These are phyloP conservation scores for Girardinus metallicus DNA, from an alignment of 2,797 vertebrate genomes.

Conservation along the genomic window DNA sequence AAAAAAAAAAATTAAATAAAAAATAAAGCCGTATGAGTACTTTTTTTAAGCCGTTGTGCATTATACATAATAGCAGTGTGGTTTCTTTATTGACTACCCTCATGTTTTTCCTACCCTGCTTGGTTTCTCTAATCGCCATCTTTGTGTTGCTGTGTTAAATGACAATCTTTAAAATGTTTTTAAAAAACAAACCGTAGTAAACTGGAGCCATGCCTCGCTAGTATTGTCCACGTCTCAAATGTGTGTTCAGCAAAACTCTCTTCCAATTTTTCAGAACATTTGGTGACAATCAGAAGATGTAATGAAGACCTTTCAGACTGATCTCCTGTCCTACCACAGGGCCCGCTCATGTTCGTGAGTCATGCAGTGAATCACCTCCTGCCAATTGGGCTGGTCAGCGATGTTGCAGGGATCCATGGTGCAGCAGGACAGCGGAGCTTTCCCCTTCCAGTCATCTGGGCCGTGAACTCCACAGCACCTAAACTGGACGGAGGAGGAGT, in stretches of 20 bases:
- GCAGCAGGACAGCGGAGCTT: conserved; percentile 70
- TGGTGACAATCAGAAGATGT: background rate
- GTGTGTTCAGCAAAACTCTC: background rate
- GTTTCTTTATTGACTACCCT: background rate
- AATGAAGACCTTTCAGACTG: background rate
- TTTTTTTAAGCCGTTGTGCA: background rate
- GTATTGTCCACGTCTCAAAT: background rate
- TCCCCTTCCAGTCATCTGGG: conserved; percentile 61
- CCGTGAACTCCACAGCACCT: conserved; percentile 72
- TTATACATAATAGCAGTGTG: background rate
- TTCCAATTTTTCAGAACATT: background rate
- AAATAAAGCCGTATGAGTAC: background rate
- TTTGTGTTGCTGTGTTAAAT: background rate
- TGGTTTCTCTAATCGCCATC: background rate
- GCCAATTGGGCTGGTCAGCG: conserved; percentile 40
- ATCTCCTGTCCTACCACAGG: background rate
- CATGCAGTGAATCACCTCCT: conserved; percentile 52
- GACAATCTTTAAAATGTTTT: background rate
- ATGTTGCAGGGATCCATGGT: conserved; percentile 55
- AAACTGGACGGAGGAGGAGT: conserved; percentile 53
- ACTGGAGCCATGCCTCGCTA: too few relatives aligned
- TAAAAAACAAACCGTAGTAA: background rate
- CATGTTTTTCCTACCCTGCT: background rate
- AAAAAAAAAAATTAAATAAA: background rate
- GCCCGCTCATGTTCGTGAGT: background rate